Conservation (phyloP, 2,797 vertebrate species). For the Intellagama lesueurii region DNA sequence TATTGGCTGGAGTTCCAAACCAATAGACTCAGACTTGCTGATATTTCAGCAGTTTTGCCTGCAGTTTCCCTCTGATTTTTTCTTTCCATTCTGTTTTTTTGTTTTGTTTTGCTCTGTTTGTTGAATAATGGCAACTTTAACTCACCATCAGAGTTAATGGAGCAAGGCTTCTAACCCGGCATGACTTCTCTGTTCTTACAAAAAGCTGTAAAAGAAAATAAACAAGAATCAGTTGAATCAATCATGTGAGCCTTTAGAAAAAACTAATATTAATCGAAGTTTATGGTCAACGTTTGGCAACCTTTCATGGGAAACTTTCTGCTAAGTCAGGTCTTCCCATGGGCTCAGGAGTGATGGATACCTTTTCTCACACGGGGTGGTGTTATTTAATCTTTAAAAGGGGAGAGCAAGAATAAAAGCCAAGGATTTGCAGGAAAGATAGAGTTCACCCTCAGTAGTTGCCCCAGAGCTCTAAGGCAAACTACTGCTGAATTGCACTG, state of each 20-base stretch:
- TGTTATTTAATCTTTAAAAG: slow-evolving; percentile 61
- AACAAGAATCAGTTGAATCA: slow-evolving; percentile 44
- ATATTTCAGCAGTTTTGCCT: background rate
- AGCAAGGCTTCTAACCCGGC: slow-evolving; percentile 39
- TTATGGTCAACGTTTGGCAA: slow-evolving; percentile 54
- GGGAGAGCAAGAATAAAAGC: slow-evolving; percentile 66
- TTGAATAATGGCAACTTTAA: background rate
- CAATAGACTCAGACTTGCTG: background rate
- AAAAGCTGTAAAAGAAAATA: slow-evolving; percentile 55
- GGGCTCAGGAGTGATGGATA: slow-evolving; percentile 64
- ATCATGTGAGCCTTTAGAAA: slow-evolving; percentile 39
- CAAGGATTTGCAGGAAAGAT: slow-evolving; percentile 64
- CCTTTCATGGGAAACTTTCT: slow-evolving; percentile 49
- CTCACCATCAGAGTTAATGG: slow-evolving; percentile 14
- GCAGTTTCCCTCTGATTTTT: too few relatives aligned
- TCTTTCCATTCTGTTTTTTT: background rate
- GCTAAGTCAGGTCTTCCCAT: slow-evolving; percentile 59
- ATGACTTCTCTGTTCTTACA: slow-evolving; percentile 66
- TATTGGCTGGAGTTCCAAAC: background rate
- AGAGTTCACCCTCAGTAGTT: slow-evolving; percentile 58
- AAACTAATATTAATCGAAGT: slow-evolving; percentile 41
- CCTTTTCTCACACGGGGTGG: slow-evolving; percentile 57
- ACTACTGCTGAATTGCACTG: slow-evolving; percentile 70
- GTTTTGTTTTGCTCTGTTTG: background rate
- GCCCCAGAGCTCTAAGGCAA: slow-evolving; percentile 71